A percentile compares a stretch with the other conserved stretches of the same genome.
These are phyloP conservation scores for Spinus olivaceus DNA, from an alignment of 2,797 vertebrate genomes.

Conservation along the genomic window DNA sequence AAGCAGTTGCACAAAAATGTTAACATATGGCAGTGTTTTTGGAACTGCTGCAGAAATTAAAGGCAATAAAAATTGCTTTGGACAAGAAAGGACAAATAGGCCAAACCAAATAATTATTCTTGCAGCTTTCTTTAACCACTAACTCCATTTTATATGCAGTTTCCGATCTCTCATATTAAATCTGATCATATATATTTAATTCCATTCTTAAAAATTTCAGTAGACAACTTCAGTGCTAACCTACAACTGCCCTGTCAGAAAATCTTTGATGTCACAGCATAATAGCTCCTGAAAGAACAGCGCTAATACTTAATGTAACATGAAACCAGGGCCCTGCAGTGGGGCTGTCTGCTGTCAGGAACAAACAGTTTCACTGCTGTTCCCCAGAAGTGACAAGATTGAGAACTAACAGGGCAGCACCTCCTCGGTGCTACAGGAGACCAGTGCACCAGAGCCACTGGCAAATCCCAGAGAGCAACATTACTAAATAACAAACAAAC, in stretches of 20 bases:
- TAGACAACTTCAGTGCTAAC: conserved; percentile 77
- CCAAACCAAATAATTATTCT: conserved; percentile 68
- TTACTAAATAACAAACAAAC: background rate
- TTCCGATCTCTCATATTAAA: conserved; percentile 71
- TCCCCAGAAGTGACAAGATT: conserved; percentile 84
- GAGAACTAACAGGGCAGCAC: conserved; percentile 67
- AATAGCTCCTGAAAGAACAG: conserved; percentile 81
- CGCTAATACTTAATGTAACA: conserved; percentile 85
- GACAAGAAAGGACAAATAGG: conserved; percentile 63
- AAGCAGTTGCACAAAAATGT: conserved; percentile 54
- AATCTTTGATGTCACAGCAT: conserved; percentile 80
- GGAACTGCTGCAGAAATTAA: conserved; percentile 62
- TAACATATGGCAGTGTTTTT: conserved; percentile 63
- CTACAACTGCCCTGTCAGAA: conserved; percentile 78
- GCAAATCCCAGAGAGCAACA: background rate
- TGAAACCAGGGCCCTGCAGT: conserved; percentile 84
- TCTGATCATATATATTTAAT: conserved; percentile 81
- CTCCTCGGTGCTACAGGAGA: conserved; percentile 46
- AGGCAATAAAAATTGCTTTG: conserved; percentile 67
- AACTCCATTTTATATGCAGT: conserved; percentile 64
- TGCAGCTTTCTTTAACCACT: conserved; percentile 64
- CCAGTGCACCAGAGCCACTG: conserved; percentile 33
- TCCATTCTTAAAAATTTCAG: conserved; percentile 80
- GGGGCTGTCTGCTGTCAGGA: conserved; percentile 79
- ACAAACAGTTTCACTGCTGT: conserved; percentile 74